Base-by-base conservation (phyloP, 2,888 invertebrate genomes). In the Melinopterus prodromus region DNA sequence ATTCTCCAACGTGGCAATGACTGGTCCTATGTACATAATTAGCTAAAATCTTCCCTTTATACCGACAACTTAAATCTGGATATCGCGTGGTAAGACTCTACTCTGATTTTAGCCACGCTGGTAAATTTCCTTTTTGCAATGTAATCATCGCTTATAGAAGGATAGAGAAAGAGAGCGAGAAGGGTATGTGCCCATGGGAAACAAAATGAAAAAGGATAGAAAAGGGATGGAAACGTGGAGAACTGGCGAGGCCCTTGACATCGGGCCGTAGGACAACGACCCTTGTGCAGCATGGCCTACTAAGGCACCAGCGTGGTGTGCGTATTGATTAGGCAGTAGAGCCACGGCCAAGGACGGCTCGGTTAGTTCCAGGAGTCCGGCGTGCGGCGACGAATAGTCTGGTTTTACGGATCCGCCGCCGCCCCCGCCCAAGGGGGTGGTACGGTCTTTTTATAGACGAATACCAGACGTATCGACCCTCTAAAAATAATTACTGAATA, bases 281-380 rank as follows among this genome's bases (percentile, higher is more conserved):
- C 83, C 83, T 83, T 83, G 83, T 82, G 79, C 81, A 78, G 82
- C 82, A 78, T 83, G 82, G 82, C 82, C 82, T 82, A 82, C 76
- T 82, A 81, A 82, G 84, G 80, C 80, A 6, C 74, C 76, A 81
- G 82, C 83, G 80, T 80, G 79, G 77, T 79, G 81, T 83, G 82
- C 82, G 82, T 83, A 83, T 83, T 82, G 83, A 83, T 83, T 82
- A 80, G 82, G 82, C 76, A 71, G 53, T 79, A 82, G 79, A 81
- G 83, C 83, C 84, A 84, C 81, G 83, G 84, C 84, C 84, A 84
- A 84, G 84, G 84, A 81, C 84, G 84, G 77, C 81, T 80, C 82
- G 82, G 81, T 83, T 80, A 78, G 78, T 53, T 53, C 12, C 53
- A 9, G 12, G 9, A 7, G 53, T 12, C 53, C 12, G 9, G 9